Conservation (phyloP, 2,113 vertebrate genomes). For the Microcebus jonahi region DNA sequence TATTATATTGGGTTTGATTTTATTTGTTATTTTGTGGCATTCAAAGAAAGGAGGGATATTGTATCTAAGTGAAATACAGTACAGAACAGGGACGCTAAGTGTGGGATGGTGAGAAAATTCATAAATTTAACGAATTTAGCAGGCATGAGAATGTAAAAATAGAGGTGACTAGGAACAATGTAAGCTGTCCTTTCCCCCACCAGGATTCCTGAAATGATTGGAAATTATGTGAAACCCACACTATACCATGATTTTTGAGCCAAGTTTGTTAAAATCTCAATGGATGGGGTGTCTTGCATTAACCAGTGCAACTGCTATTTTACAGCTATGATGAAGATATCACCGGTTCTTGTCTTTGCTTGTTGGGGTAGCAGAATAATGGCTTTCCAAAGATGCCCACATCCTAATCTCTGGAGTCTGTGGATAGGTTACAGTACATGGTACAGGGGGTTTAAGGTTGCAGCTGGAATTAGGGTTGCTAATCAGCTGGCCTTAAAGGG, state of each 20-base stretch:
- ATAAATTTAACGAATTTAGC: constrained; percentile 42
- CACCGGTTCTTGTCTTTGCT: not conserved
- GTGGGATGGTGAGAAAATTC: constrained; percentile 55
- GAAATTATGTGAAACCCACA: not conserved
- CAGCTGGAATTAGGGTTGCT: not conserved
- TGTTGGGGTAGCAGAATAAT: not conserved
- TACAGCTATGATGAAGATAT: not conserved
- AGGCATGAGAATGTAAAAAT: constrained; percentile 36
- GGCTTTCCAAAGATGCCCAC: not conserved
- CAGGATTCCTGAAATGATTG: not conserved
- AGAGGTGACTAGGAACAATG: not conserved
- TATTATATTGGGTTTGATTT: constrained; percentile 18
- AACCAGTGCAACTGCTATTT: no score
- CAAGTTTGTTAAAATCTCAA: not conserved
- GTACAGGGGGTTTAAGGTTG: not conserved
- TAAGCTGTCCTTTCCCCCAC: not conserved
- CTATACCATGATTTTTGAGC: not conserved
- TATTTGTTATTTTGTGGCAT: constrained; percentile 28
- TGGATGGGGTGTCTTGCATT: not conserved
- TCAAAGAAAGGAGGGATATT: not conserved
- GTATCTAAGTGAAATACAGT: not conserved
- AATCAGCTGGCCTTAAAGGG: not conserved
- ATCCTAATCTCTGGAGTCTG: not conserved
- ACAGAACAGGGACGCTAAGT: not conserved
- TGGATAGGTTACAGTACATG: not conserved